Percentiles rank a stretch among this genome's conserved stretches.
Conservation (phyloP, 2,888 invertebrate genomes). For the Scrobipalpa costella region DNA sequence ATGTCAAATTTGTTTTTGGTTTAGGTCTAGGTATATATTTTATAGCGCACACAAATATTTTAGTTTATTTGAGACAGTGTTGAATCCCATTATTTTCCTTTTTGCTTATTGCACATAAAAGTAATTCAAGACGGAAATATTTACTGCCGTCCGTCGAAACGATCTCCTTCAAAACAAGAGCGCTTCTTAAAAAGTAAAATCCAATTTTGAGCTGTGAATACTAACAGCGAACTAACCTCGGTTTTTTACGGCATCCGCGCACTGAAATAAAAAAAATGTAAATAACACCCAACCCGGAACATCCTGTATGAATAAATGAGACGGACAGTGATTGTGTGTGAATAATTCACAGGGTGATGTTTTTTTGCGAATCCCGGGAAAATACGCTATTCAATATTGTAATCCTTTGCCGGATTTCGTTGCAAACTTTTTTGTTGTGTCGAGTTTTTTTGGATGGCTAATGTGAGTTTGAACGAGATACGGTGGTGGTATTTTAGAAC, state of each 20-base stretch:
- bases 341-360: slow-evolving; percentile 63
- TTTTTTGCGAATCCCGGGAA: slow-evolving; percentile 39
- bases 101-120: background rate
- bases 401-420: slow-evolving; percentile 59
- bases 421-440: background rate
- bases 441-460: background rate
- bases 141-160: too few relatives aligned
- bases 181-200: slow-evolving; percentile 24
- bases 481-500: background rate
- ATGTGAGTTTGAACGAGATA: background rate
- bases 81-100: too few relatives aligned
- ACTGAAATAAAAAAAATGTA: slow-evolving; percentile 29
- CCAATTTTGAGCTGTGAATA: slow-evolving; percentile 22
- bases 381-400: slow-evolving; percentile 60
- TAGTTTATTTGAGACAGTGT: too few relatives aligned
- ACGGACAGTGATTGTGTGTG: slow-evolving; percentile 72
- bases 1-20: too few relatives aligned
- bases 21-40: too few relatives aligned
- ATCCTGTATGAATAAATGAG: slow-evolving; percentile 72
- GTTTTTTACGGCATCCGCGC: slow-evolving; percentile 13
- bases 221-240: slow-evolving; percentile 24
- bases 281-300: slow-evolving; percentile 38
- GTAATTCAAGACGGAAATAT: too few relatives aligned
- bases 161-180: slow-evolving; percentile 7
- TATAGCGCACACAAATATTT: too few relatives aligned